Evolutionary conservation across 2,888 invertebrate genomes (phyloP).

Genomic region (Eupithecia exiguata): DNA sequence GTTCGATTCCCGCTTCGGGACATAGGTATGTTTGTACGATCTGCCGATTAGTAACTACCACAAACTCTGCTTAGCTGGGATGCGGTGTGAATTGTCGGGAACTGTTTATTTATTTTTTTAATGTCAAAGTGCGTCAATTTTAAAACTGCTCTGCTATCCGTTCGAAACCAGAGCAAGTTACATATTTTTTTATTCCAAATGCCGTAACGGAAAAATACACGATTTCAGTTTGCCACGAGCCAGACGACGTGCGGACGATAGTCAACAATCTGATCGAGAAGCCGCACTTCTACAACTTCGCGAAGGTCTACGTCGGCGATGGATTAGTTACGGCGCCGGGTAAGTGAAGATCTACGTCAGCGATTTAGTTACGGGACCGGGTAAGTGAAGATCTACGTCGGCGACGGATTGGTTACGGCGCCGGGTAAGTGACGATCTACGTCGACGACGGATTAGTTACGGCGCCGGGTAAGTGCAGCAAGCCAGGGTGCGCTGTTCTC

Average conservation of each 20-base stretch:
- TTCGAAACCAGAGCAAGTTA: too few relatives aligned
- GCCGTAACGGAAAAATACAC: too few relatives aligned
- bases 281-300: slow-evolving; percentile 64
- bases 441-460: slow-evolving; percentile 69
- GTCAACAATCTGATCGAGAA: slow-evolving; percentile 63
- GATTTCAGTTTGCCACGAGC: slow-evolving; percentile 56
- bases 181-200: too few relatives aligned
- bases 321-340: slow-evolving; percentile 69
- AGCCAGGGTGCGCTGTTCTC: background rate
- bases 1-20: too few relatives aligned
- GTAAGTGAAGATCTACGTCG: slow-evolving; percentile 62
- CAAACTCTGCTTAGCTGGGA: too few relatives aligned
- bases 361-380: slow-evolving; percentile 64
- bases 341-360: slow-evolving; percentile 63
- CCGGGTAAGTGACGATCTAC: slow-evolving; percentile 62
- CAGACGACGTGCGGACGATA: slow-evolving; percentile 60
- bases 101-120: too few relatives aligned
- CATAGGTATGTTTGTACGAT: too few relatives aligned
- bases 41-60: too few relatives aligned
- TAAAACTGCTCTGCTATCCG: too few relatives aligned
- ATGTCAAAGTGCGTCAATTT: too few relatives aligned
- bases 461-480: slow-evolving; percentile 57
- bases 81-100: too few relatives aligned
- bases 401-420: slow-evolving; percentile 67
- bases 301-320: slow-evolving; percentile 62